Base-by-base conservation (phyloP, 2,888 invertebrate genomes). In the Sicus ferrugineus region DNA sequence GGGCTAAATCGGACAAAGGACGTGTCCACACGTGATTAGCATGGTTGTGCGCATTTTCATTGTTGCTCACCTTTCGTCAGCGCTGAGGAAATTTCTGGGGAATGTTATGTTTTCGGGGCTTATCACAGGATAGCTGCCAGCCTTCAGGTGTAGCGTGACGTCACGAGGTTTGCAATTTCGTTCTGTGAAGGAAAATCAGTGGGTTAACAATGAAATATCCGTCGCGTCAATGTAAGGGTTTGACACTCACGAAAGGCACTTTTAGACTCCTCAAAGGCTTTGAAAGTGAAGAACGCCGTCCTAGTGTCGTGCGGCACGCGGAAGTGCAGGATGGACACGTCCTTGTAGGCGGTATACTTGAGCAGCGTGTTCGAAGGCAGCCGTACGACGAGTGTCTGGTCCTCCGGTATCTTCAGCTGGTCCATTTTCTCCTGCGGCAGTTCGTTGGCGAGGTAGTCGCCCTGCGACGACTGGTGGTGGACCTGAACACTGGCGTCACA, bases 81-180 rank as follows among this genome's bases (percentile, higher is more conserved):
- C 84, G 72, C 86, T 86, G 70, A 91, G 83, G 77, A 91, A 89
- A 73, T 89, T 86, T 70, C 90, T 89, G 0, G 93, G 93, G 79
- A 93, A 93, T 59, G 89, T 88, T 56, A 93, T 91, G 72, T 92
- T 92, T 80, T 94, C 93, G 2, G 94, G 93, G 80, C 90, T 91
- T 70, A 95, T 90, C 3, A 95, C 91, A 26, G 96, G 95, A 78
- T 92, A 91, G 59, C 94, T 91, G 19, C 93, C 93, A 75, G 92
- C 90, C 81, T 95, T 95, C 67, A 96, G 84, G 79, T 92, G 89
- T 76, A 91, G 86, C 74, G 90, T 86, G 64, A 93, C 90, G 77
- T 91, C 88, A 78, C 88, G 87, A 4, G 89, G 86, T 59, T 85
- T 83, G 80, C 90, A 91, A 73, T 89, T 88, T 50, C 90, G 89